Base-by-base conservation (phyloP, 2,797 vertebrate species). In the Chromis chromis region DNA sequence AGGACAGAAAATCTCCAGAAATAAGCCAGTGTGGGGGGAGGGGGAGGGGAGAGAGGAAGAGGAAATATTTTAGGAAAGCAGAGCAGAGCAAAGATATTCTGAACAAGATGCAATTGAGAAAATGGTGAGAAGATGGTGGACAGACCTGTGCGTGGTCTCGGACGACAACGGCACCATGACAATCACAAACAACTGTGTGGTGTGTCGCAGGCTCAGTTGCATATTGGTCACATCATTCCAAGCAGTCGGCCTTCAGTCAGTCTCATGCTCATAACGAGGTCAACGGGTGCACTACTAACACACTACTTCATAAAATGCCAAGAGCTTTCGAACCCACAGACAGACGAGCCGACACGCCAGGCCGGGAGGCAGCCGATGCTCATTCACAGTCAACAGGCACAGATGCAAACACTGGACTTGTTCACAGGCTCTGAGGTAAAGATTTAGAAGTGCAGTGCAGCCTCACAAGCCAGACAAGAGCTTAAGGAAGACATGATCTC, bases 71-170 rank as follows among this genome's bases (percentile, higher is more conserved):
- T 95, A 96, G 94, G 92, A 93, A 90, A 96, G 96, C 93, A 96
- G 92, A 96, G 95, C 94, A 97, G 95, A 95, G 96, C 94, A 95
- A 92, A 95, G 93, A 95, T 93, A 95, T 93, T 90, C 92, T 93
- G 86, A 90, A 93, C 82, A 90, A 95, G 94, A 96, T 95, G 95
- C 95, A 94, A 92, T 90, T 92, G 93, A 95, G 87, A 82, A 86
- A 77, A 89, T 76, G 89, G 82, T 78, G 89, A 86, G 74, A 86
- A 86, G 88, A 87, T 91, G 92, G 91, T 60, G 60, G 92, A 93
- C 93, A 93, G 94, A 94, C 92, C 92, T 93, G 86, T 65, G 78
- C 46, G 84, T 74, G 76, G 81, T 74, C 81, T 90, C 74, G 64
- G 85, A 89, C 79, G 88, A 79, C 64, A 86, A 86, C 74, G 17